Evolutionary conservation across 1,140 invertebrate genomes (phyloP), one percentile per base, ranked within the genome.

Genomic region (Hycleus cichorii): DNA sequence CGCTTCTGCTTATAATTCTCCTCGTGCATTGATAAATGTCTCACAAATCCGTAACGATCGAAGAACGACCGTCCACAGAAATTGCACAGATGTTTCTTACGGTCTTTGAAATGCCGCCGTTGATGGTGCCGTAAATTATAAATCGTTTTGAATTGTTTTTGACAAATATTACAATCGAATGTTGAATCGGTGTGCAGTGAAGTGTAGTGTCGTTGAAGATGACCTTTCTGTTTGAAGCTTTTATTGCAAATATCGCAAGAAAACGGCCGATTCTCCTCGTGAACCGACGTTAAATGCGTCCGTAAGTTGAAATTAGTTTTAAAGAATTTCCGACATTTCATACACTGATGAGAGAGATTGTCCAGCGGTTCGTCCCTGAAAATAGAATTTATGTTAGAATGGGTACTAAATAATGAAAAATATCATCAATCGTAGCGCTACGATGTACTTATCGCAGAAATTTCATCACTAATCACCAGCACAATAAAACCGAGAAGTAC

Each of bases 21-120:
- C 0, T 82, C 84, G 61, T 90, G 87, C 24, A 87, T 86, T 24
- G 85, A 73, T 27, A 82, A 70, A 64, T 89, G 86, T 65, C 85
- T 84, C 69, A 85, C 87, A 46, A 89, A 74, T 57, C 86, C 84
- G 50, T 86, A 84, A 2, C 81, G 78, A 42, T 79, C 83, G 25
- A 83, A 82, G 40, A 95, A 82, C 52, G 85, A 82, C 57, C 55
- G 51, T 78, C 77, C 0, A 77, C 80, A 66, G 83, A 86, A 2
- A 80, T 66, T 52, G 80, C 72, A 62, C 84, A 86, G 5, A 75
- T 67, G 62, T 76, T 84, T 0, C 18, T 81, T 81, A 47, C 78
- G 78, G 46, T 79, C 73, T 0, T 78, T 78, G 4, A 32, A 32
- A 0, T 76, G 80, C 49, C 85, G 83, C 5, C 65, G 47, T 40